Conservation (phyloP, 1,140 invertebrate genomes). For the Euwallacea similis region DNA sequence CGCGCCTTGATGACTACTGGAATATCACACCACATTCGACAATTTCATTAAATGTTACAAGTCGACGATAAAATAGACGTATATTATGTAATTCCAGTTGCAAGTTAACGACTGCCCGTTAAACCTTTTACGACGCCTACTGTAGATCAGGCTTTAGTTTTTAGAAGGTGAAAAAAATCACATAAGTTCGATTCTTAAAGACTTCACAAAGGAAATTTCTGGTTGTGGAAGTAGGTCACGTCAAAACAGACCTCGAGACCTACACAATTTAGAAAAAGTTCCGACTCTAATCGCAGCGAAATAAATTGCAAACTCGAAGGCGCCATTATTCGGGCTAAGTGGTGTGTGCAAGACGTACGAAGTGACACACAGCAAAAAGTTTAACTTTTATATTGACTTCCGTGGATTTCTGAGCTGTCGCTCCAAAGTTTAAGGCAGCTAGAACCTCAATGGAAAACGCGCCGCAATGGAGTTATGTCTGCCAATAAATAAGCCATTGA, state of each 20-base stretch:
- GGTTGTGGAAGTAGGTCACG: no score
- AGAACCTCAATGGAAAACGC: conserved; percentile 19
- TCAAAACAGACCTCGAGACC: no score
- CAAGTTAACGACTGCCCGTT: not conserved
- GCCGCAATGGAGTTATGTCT: conserved; percentile 14
- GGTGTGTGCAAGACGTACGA: conserved; percentile 37
- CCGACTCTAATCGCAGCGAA: conserved; percentile 30
- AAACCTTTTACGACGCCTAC: not conserved
- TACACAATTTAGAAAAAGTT: conserved; percentile 22
- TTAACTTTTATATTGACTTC: conserved; percentile 35
- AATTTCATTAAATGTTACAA: conserved; percentile 5
- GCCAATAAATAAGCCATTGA: conserved; percentile 19
- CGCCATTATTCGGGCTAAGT: conserved; percentile 33
- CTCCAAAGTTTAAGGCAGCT: conserved; percentile 25
- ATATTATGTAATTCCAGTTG: not conserved
- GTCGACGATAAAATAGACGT: not conserved
- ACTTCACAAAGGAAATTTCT: no score
- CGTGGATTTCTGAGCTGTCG: conserved; percentile 32
- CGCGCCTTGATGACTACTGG: not conserved
- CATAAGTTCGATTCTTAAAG: no score
- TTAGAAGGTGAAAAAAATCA: no score
- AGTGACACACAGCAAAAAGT: conserved; percentile 33
- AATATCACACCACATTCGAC: not conserved
- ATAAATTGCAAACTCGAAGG: conserved; percentile 32
- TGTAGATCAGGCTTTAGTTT: not conserved